Evolutionary conservation across 2,888 invertebrate genomes (phyloP), one percentile per base, ranked within the genome.

Genomic region (Phaedon cochleariae): DNA sequence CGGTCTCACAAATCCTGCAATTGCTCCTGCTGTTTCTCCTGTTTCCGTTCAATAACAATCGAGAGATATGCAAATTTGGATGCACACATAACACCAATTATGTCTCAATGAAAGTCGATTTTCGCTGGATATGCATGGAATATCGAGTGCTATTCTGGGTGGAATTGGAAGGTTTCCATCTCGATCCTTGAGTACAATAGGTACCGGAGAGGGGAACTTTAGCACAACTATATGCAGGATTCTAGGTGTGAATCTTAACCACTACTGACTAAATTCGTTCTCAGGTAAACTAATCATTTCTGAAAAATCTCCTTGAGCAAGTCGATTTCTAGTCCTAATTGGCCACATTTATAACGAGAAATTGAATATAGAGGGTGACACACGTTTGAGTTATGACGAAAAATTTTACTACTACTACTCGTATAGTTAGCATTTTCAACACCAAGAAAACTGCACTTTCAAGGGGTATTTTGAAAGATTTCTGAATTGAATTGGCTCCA

Each of bases 41-140:
- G 18, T 54, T 2, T 34, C 31, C 55, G 17, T 55, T 41, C 41
- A 45, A 57, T 57, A 57, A 57, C 55, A 57, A 18, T 57, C 29
- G 26, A 18, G 26, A 57, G 55, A 26, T 41, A 57, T 57, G 45
- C 45, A 57, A 57, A 57, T 45, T 57, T 26, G 45, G 37, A 17
- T 57, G 55, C 45, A 45, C 55, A 29, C 26, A 45, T 41, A 22
- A 45, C 45, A 17, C 18, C 37, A 57, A 57, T 45, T 57, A 45
- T 57, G 21, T 22, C 45, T 55, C 55, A 55, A 55, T 55, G 45
- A 57, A 45, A 57, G 55, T 45, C 55, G 55, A 45, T 57, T 57
- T 26, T 45, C 12, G 45, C n/a, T 15, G 55, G 55, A 41, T 57
- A 21, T 57, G 21, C 45, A 22, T 9, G 10, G 45, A n/a, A n/a